Evolutionary conservation across 2,797 vertebrate species (phyloP).

Genomic region (Peromyscus eremicus): DNA sequence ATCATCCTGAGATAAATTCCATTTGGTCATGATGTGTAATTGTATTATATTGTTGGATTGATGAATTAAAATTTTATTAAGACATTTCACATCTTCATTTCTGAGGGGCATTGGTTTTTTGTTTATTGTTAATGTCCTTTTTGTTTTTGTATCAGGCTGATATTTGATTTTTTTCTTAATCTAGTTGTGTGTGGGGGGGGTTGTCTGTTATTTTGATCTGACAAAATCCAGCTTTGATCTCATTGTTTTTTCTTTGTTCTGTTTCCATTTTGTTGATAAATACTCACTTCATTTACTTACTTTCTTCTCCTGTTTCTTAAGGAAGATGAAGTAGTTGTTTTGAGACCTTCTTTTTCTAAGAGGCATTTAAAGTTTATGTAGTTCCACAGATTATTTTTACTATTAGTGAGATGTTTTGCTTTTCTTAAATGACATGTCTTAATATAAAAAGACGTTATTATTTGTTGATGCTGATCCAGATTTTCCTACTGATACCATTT

Average conservation of each 20-base stretch:
- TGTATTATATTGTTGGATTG: background rate
- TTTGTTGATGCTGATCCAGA: background rate
- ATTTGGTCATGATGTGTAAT: background rate
- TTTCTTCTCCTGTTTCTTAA: slow-evolving; percentile 1
- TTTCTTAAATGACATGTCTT: background rate
- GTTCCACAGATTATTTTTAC: background rate
- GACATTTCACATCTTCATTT: background rate
- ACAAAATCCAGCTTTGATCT: background rate
- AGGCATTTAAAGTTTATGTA: background rate
- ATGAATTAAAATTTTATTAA: background rate
- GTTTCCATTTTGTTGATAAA: background rate
- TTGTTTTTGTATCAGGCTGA: background rate
- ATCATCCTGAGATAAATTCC: background rate
- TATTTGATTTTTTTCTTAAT: background rate
- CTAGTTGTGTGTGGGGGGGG: background rate
- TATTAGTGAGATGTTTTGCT: background rate
- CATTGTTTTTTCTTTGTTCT: background rate
- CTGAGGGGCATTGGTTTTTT: background rate
- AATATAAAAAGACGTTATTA: background rate
- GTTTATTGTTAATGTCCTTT: background rate
- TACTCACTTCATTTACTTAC: background rate
- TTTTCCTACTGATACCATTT: background rate
- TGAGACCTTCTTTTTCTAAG: slow-evolving; percentile 25
- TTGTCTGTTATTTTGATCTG: background rate
- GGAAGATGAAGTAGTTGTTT: slow-evolving; percentile 5